Base-by-base conservation (phyloP, 2,797 vertebrate genomes). In the Leptatherina wallacei region DNA sequence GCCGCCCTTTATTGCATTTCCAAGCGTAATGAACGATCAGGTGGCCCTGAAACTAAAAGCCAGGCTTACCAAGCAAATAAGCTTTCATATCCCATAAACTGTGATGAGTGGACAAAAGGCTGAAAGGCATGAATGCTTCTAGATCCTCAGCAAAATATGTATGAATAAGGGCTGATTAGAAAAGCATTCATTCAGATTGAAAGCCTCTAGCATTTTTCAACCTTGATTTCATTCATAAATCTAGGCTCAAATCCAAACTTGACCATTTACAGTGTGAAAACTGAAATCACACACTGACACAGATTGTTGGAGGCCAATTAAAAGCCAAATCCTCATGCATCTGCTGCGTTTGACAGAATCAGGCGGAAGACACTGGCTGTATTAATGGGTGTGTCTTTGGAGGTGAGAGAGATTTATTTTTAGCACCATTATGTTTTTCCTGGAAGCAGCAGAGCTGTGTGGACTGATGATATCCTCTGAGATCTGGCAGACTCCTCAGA, bases 331-430 rank as follows among this genome's bases (percentile, higher is more conserved):
- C 11, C 20, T 75, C 29, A 27, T 61, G 57, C 32, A 55, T 69
- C 22, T 49, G 10, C 40, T 44, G 42, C 5, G 13, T 69, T 59
- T 61, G 54, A 80, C 49, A 72, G 55, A 77, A 71, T 77, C 32
- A 84, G 76, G 58, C 16, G 52, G 9, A 36, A 56, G 67, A n/a
- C 36, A 16, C 52, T n/a, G 65, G 14, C 52, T 69, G 30, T 44
- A 22, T 32, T 33, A 67, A 35, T 75, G 65, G 80, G 77, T 77
- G 80, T 52, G 27, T 66, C 18, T 13, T 33, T 65, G 29, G 38
- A 78, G 78, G 72, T 77, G 71, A 71, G 55, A 69, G 65, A 70
- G 66, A 72, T 84, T 52, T 81, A 65, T 81, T 82, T 83, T 85
- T 83, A 90, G 72, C 54, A 55, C 56, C 71, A 29, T 24, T 61